A percentile compares a stretch with the other conserved stretches of the same genome.
Evolutionary conservation across 2,797 vertebrate genomes (phyloP).

Genomic region (Corythornis leucogaster): DNA sequence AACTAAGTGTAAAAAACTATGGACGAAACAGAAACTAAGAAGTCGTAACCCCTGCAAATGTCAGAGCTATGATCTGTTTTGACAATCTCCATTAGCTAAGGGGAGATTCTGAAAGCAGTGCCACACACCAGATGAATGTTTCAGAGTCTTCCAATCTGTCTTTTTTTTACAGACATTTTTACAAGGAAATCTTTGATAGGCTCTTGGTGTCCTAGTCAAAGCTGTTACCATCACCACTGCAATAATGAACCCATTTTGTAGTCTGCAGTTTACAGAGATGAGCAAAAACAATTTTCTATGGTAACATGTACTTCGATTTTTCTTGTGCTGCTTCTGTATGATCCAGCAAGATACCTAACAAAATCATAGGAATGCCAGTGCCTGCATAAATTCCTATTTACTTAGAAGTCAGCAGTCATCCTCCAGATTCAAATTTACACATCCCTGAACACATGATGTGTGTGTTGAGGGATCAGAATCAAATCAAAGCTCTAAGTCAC

Average conservation of each 20-base stretch:
- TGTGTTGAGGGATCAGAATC: conserved; percentile 75
- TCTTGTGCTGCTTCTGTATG: conserved; percentile 8
- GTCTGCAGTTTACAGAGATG: not conserved
- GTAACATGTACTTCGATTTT: not conserved
- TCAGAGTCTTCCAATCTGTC: not conserved
- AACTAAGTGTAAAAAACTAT: not conserved
- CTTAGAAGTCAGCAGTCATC: conserved; percentile 71
- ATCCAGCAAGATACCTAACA: conserved; percentile 43
- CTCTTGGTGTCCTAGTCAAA: not conserved
- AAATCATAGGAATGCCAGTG: conserved; percentile 59
- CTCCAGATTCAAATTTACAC: conserved; percentile 71
- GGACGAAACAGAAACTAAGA: not conserved
- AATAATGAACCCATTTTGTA: not conserved
- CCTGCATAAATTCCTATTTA: conserved; percentile 70
- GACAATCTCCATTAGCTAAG: not conserved
- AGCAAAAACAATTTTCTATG: not conserved
- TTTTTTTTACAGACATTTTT: not conserved
- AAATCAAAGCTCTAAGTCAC: conserved; percentile 76
- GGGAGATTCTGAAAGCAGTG: not conserved
- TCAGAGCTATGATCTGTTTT: not conserved
- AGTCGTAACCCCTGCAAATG: not conserved
- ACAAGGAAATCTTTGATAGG: not conserved
- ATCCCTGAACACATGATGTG: conserved; percentile 46
- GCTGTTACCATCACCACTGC: not conserved
- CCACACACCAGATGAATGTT: not conserved